Conservation (phyloP, 2,113 vertebrate species). For the Naja naja region DNA sequence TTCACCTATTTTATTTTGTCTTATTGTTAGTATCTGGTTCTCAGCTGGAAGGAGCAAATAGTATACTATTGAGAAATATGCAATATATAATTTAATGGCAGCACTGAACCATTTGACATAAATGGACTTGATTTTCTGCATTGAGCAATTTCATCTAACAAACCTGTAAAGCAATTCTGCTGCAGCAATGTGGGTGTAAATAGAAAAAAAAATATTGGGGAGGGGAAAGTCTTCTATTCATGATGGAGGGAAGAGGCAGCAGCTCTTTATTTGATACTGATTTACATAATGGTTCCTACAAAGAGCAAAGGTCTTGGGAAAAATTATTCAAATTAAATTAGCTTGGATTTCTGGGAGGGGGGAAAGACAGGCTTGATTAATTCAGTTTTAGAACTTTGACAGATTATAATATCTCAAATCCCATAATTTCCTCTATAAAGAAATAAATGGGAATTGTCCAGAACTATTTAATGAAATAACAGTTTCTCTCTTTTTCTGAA, state of each 20-base stretch:
- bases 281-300: conserved; percentile 22
- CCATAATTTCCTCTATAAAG: not conserved
- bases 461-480: conserved; percentile 45
- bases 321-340: conserved; percentile 34
- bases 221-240: not conserved
- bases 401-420: conserved; percentile 39
- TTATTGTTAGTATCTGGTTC: conserved; percentile 19
- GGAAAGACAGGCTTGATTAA: conserved; percentile 22
- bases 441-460: conserved; percentile 50
- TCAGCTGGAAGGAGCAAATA: conserved; percentile 38
- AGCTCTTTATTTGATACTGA: not conserved
- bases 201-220: not conserved
- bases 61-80: conserved; percentile 21
- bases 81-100: conserved; percentile 30
- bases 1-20: conserved; percentile 18
- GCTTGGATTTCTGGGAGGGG: conserved; percentile 17
- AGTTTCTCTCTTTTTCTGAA: conserved; percentile 39
- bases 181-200: conserved; percentile 6
- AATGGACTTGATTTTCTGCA: conserved; percentile 29
- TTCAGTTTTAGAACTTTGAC: conserved; percentile 59
- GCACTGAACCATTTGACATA: not conserved
- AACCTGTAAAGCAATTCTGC: conserved; percentile 33
- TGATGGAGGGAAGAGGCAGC: conserved; percentile 5
- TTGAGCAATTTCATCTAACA: conserved; percentile 31
- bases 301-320: conserved; percentile 12